Percentiles rank a stretch among this genome's conserved stretches.
These are phyloP conservation scores for Adoxophyes honmai DNA, from an alignment of 1,140 invertebrate species.

Conservation along the genomic window DNA sequence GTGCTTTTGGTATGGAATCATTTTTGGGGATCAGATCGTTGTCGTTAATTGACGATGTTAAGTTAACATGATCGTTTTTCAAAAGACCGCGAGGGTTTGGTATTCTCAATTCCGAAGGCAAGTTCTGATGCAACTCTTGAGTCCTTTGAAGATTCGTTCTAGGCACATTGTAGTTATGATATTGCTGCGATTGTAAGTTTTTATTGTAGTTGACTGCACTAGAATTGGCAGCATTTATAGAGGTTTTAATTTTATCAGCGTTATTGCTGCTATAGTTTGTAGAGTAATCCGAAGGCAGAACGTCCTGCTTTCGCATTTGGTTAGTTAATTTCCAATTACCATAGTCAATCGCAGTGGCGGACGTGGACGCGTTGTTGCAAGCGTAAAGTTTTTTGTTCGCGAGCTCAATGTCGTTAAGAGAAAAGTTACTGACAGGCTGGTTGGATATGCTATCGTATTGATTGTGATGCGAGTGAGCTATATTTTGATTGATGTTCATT, in stretches of 20 bases:
- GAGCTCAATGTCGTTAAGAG: slow-evolving; percentile 60
- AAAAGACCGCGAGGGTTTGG: slow-evolving; percentile 54
- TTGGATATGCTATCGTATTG: slow-evolving; percentile 48
- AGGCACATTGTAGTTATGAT: slow-evolving; percentile 47
- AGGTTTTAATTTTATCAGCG: slow-evolving; percentile 46
- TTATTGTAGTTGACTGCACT: slow-evolving; percentile 58
- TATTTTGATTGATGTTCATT: slow-evolving; percentile 44
- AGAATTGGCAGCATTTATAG: slow-evolving; percentile 31
- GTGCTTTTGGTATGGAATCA: slow-evolving; percentile 45
- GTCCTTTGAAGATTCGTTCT: slow-evolving; percentile 39
- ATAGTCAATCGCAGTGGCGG: slow-evolving; percentile 51
- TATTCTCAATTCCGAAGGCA: slow-evolving; percentile 53
- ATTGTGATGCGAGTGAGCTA: slow-evolving; percentile 54
- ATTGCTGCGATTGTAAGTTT: slow-evolving; percentile 51
- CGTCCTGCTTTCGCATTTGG: slow-evolving; percentile 52
- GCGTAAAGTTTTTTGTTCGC: slow-evolving; percentile 65
- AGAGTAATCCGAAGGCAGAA: slow-evolving; percentile 57
- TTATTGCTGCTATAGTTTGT: slow-evolving; percentile 41
- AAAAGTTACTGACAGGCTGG: slow-evolving; percentile 50
- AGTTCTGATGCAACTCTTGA: slow-evolving; percentile 52
- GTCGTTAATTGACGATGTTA: slow-evolving; percentile 35
- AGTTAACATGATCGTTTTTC: slow-evolving; percentile 46
- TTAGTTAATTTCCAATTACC: slow-evolving; percentile 64
- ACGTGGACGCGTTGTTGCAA: slow-evolving; percentile 33
- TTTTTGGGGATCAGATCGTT: slow-evolving; percentile 42